These are phyloP conservation scores for Xestia xanthographa DNA, from an alignment of 2,888 invertebrate genomes.

Conservation along the genomic window DNA sequence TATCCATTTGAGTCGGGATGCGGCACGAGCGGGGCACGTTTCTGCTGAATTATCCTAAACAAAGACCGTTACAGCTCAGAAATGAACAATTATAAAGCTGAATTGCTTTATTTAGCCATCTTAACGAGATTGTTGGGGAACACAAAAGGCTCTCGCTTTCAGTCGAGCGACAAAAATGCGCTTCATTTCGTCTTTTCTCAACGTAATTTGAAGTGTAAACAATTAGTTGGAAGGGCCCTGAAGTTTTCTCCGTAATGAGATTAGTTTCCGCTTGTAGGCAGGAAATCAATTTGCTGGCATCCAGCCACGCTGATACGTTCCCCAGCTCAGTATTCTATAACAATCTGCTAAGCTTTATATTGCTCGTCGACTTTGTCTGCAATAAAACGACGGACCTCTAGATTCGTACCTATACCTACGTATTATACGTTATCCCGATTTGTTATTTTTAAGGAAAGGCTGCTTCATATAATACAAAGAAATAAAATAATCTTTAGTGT, in stretches of 20 bases:
- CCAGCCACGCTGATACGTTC: slow-evolving; percentile 65
- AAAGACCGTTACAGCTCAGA: slow-evolving; percentile 80
- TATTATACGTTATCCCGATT: neutral
- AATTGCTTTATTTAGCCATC: slow-evolving; percentile 82
- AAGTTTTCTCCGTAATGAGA: slow-evolving; percentile 70
- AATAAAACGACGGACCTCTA: neutral
- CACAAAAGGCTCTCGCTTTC: slow-evolving; percentile 64
- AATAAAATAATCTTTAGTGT: neutral
- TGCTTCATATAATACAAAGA: neutral
- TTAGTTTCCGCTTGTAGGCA: slow-evolving; percentile 71
- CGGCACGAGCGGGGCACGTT: slow-evolving; percentile 62
- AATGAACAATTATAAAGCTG: slow-evolving; percentile 81
- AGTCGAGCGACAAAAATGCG: slow-evolving; percentile 64
- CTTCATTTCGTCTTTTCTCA: slow-evolving; percentile 60
- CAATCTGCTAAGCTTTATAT: slow-evolving; percentile 38
- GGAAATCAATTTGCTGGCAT: slow-evolving; percentile 82
- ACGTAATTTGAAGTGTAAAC: slow-evolving; percentile 62
- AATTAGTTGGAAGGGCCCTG: slow-evolving; percentile 62
- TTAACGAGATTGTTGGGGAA: slow-evolving; percentile 73
- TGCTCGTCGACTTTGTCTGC: slow-evolving; percentile 30
- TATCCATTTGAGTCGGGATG: slow-evolving; percentile 62
- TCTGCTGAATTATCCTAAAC: slow-evolving; percentile 78
- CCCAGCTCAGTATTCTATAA: slow-evolving; percentile 39
- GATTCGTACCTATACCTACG: neutral
- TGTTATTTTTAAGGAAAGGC: neutral